These are phyloP conservation scores for Dorcus hopei DNA, from an alignment of 2,888 invertebrate genomes.

Conservation along the genomic window DNA sequence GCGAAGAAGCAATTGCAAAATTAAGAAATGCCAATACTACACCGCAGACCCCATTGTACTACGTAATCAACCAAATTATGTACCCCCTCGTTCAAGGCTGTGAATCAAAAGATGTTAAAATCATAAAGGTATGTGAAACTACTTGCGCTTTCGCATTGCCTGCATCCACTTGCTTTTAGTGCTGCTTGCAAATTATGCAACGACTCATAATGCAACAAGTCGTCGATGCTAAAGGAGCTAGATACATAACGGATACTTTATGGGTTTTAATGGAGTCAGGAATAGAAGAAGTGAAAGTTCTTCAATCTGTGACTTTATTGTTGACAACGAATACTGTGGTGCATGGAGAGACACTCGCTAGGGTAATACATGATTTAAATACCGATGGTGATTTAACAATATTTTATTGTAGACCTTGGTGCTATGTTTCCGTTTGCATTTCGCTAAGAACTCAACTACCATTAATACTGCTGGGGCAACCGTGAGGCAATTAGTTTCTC, in stretches of 20 bases:
- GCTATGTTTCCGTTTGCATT: constrained; percentile 94
- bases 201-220: constrained; percentile 87
- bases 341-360: constrained; percentile 90
- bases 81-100: constrained; percentile 97
- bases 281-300: constrained; percentile 90
- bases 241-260: constrained; percentile 88
- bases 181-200: constrained; percentile 91
- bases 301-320: constrained; percentile 92
- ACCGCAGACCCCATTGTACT: constrained; percentile 78
- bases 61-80: constrained; percentile 89
- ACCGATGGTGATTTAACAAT: background rate
- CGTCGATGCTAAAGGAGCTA: constrained; percentile 87
- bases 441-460: constrained; percentile 90
- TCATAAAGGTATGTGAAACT: constrained; percentile 70
- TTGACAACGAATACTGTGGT: constrained; percentile 95
- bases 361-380: constrained; percentile 56
- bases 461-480: constrained; percentile 98
- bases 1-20: constrained; percentile 93
- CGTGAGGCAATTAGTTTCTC: constrained; percentile 88
- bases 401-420: constrained; percentile 71
- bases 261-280: constrained; percentile 94
- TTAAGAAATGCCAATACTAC: constrained; percentile 73
- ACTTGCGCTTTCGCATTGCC: constrained; percentile 5
- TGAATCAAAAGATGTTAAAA: constrained; percentile 94
- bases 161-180: constrained; percentile 54